Conservation (phyloP, 1,140 invertebrate species). For the Odontomachus brunneus region DNA sequence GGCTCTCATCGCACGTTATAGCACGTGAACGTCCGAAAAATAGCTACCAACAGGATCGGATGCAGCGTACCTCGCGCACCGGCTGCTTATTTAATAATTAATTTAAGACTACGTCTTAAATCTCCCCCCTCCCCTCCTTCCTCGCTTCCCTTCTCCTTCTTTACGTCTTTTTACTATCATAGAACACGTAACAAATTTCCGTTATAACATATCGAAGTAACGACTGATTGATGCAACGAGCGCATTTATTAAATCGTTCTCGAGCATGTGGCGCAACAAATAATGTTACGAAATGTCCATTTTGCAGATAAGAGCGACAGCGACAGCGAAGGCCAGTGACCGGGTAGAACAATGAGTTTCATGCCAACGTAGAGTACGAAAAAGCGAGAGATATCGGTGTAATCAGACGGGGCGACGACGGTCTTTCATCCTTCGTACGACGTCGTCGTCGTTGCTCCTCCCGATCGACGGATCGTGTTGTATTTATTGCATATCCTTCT, state of each 20-base stretch:
- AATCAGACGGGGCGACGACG: constrained; percentile 52
- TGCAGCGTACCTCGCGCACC: constrained; percentile 13
- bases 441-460: constrained; percentile 54
- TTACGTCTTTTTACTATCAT: constrained; percentile 24
- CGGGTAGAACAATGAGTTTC: constrained; percentile 58
- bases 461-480: constrained; percentile 59
- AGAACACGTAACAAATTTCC: constrained; percentile 50
- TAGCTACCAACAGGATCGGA: constrained; percentile 35
- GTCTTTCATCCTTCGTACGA: constrained; percentile 48
- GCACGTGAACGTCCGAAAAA: constrained; percentile 37
- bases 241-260: constrained; percentile 30
- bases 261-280: constrained; percentile 41
- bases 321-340: constrained; percentile 95
- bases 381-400: constrained; percentile 54
- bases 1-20: constrained; percentile 31
- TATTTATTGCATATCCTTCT: constrained; percentile 64
- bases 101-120: constrained; percentile 14
- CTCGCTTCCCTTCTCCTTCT: no score
- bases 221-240: background rate
- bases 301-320: constrained; percentile 95
- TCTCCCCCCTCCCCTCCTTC: background rate
- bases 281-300: constrained; percentile 49
- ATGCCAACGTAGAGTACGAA: constrained; percentile 63
- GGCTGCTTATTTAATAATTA: constrained; percentile 43
- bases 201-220: constrained; percentile 27